Evolutionary conservation across 2,113 vertebrate genomes (phyloP).

Genomic region (Tringa solitaria): DNA sequence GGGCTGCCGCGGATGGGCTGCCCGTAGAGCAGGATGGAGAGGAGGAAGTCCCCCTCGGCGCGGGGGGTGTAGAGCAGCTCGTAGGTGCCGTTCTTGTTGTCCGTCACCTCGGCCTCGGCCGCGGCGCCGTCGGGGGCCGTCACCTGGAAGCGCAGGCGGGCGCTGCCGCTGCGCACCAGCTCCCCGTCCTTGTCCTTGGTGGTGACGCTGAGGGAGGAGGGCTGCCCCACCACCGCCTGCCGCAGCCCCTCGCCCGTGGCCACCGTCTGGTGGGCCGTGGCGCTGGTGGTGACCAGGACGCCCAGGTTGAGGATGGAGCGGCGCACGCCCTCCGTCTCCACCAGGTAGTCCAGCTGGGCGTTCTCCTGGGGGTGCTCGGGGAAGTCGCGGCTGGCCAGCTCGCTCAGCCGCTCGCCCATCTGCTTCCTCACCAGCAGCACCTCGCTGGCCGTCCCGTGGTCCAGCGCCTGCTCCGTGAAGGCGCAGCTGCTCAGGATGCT

Average conservation of each 20-base stretch:
- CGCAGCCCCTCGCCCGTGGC: slow-evolving; percentile 93
- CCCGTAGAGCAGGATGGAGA: slow-evolving; percentile 86
- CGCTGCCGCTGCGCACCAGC: slow-evolving; percentile 89
- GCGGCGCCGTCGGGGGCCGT: slow-evolving; percentile 73
- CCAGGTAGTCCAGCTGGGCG: slow-evolving; percentile 87
- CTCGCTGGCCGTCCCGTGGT: slow-evolving; percentile 88
- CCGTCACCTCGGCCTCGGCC: slow-evolving; percentile 80
- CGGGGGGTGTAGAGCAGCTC: slow-evolving; percentile 89
- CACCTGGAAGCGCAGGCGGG: slow-evolving; percentile 82
- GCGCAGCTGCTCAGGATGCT: slow-evolving; percentile 93
- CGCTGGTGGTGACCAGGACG: slow-evolving; percentile 87
- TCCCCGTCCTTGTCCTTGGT: slow-evolving; percentile 95
- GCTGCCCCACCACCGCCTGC: slow-evolving; percentile 89
- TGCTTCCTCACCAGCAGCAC: slow-evolving; percentile 94
- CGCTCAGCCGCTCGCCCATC: slow-evolving; percentile 90
- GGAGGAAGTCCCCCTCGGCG: slow-evolving; percentile 84
- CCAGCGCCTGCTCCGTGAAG: slow-evolving; percentile 92
- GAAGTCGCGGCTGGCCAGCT: slow-evolving; percentile 83
- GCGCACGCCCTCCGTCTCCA: slow-evolving; percentile 89
- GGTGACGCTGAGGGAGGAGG: slow-evolving; percentile 87
- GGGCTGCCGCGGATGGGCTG: slow-evolving; percentile 90
- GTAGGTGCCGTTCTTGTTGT: slow-evolving; percentile 95
- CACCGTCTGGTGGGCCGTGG: slow-evolving; percentile 89
- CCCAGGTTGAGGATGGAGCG: slow-evolving; percentile 94
- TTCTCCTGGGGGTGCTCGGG: slow-evolving; percentile 91